Base-by-base conservation (phyloP, 2,888 invertebrate genomes). In the Scaptomyza polygonia region DNA sequence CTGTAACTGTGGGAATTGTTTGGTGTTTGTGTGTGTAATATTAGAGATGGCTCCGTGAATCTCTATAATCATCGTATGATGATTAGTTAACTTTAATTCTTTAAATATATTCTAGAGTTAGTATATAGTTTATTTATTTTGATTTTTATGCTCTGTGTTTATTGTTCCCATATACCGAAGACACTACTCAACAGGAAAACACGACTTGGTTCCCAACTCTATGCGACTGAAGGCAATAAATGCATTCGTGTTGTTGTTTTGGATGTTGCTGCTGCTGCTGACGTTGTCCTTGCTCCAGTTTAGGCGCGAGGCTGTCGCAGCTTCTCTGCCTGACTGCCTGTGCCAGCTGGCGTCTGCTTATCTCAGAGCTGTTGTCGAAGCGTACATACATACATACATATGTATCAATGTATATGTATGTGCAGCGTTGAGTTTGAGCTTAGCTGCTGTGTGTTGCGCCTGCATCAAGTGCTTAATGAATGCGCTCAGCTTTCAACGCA, bases 401-500 rank as follows among this genome's bases (percentile, higher is more conserved):
- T 16, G 0, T 25, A 25, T 21, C 0, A 4, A 21, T 4, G 3
- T 25, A 25, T 25, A 5, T 16, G 14, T 62, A 7, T 34, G 73
- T 67, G 63, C 57, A 55, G 25, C 47, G 39, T 47, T 52, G 63
- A 58, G 45, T 69, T 40, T 25, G 9, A 47, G 42, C 51, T 52
- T 52, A 58, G 36, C 34, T n/a, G 34, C 34, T 34, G 34, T 32
- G 14, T 5, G 32, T 63, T 36, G 27, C 18, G 45, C 51, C 67
- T 49, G 51, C 59, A 25, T 82, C 83, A 67, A 82, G 86, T 74
- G 72, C 51, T 66, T 86, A 81, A 81, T 83, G 78, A 83, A 72
- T 77, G 47, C 30, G 67, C 62, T 67, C 51, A 43, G 47, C 63
- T 72, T 44, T 57, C 63, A 62, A 29, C 66, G 18, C 59, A 64